Base-by-base conservation (phyloP, 2,113 vertebrate genomes). In the Salvelinus sp. region DNA sequence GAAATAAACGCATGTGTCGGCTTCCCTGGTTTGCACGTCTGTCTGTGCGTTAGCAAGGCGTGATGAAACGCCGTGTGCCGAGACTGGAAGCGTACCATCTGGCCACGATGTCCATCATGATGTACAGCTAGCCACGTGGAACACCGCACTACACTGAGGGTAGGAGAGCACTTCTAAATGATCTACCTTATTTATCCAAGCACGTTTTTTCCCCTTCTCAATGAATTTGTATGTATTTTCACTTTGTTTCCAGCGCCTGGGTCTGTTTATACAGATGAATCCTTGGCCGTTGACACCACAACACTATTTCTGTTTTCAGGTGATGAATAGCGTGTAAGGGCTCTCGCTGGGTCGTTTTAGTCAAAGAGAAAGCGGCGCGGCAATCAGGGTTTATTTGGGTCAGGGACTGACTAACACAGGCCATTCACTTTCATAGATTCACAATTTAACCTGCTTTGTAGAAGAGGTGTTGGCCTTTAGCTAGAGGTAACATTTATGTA, bases 31-130 rank as follows among this genome's bases (percentile, higher is more conserved):
- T n/a, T 22, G 66, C 66, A 10, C 2, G 67, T 33, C 30, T 7
- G 60, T 69, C 47, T n/a, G 25, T 14, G 10, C 50, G 78, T n/a
- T 66, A 76, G 58, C 28, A 54, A 62, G 54, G 62, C 58, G 70
- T 79, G 50, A 54, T 18, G 50, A 18, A 54, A 14, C 16, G 16
- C 14, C 2, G 50, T 48, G 60, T 62, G 79, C 84, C 80, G 73
- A 84, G 47, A 65, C 74, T 69, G 22, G 33, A 78, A 80, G 80
- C 71, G 69, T 9, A n/a, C 86, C 89, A 90, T 88, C 88, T 89
- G 88, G 63, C 25, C 1, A 44, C 63, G 48, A 73, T 63, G 63
- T 78, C 77, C 67, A 67, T 81, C 38, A 66, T 79, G 78, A 83
- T 80, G 76, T 79, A 78, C 76, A 80, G 79, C 65, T 71, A 86